Evolutionary conservation across 2,113 vertebrate species (phyloP).

Genomic region (Dicerorhinus sumatrensis): DNA sequence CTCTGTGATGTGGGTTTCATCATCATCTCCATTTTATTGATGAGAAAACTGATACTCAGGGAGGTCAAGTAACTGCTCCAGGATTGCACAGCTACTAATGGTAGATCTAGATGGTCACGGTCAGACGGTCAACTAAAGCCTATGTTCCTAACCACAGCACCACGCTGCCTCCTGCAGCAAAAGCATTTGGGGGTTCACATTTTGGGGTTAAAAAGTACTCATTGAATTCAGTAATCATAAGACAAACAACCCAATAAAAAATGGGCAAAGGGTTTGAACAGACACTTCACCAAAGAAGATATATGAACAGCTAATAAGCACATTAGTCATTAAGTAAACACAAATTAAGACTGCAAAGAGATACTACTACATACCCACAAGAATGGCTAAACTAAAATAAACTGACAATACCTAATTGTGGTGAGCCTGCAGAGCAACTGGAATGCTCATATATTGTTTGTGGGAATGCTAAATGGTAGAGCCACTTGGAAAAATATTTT

Average conservation of each 20-base stretch:
- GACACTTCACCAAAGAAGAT: not conserved
- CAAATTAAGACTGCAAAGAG: not conserved
- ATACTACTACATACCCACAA: not conserved
- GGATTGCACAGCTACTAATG: not conserved
- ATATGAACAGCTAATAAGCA: not conserved
- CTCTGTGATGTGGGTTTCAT: not conserved
- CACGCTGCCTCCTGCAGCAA: not conserved
- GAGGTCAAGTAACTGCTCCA: not conserved
- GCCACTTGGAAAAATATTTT: not conserved
- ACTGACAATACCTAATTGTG: not conserved
- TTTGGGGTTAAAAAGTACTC: not conserved
- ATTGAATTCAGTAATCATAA: not conserved
- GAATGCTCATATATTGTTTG: rapidly evolving
- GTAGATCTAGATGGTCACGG: too few relatives aligned
- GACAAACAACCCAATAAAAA: not conserved
- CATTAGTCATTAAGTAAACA: not conserved
- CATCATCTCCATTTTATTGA: not conserved
- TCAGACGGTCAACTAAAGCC: not conserved
- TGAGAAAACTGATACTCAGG: not conserved
- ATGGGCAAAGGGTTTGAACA: not conserved
- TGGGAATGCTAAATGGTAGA: rapidly evolving
- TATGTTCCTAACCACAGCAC: not conserved
- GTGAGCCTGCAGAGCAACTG: not conserved
- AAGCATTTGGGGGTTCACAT: not conserved
- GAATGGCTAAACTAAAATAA: not conserved